These are phyloP conservation scores for Chloroceryle aenea DNA, from an alignment of 2,113 vertebrate species.

Conservation along the genomic window DNA sequence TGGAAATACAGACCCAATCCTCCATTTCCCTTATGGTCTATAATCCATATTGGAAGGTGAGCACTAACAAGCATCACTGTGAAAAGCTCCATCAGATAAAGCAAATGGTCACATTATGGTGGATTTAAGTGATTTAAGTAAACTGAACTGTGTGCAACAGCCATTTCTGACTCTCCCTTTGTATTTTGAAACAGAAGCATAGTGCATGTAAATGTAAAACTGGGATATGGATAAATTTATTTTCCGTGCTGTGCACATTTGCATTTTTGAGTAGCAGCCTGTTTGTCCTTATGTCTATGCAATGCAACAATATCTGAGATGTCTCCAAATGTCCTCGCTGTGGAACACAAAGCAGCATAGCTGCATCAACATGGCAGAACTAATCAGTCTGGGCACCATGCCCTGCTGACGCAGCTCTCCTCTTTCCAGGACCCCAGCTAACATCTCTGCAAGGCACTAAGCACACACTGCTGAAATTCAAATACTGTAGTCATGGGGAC, in stretches of 20 bases:
- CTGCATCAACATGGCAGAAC: slow-evolving; percentile 61
- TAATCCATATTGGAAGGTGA: not conserved
- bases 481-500: slow-evolving; percentile 47
- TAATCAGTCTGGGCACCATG: slow-evolving; percentile 45
- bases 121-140: not conserved
- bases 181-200: not conserved
- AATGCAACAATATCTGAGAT: not conserved
- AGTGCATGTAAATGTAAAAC: not conserved
- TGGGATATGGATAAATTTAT: not conserved
- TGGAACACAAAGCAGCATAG: slow-evolving; percentile 37
- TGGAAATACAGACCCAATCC: not conserved
- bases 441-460: slow-evolving; percentile 37
- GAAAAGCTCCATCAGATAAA: not conserved
- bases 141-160: not conserved
- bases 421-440: slow-evolving; percentile 44
- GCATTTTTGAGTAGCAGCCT: slow-evolving; percentile 45
- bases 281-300: slow-evolving; percentile 29
- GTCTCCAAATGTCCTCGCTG: not conserved
- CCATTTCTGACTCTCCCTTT: not conserved
- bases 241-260: not conserved
- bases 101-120: not conserved
- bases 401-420: slow-evolving; percentile 59
- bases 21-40: not conserved
- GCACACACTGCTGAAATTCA: slow-evolving; percentile 42
- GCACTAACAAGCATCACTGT: not conserved